These are phyloP conservation scores for Crocodylus rhombifer DNA, from an alignment of 2,797 vertebrate genomes.

Conservation along the genomic window DNA sequence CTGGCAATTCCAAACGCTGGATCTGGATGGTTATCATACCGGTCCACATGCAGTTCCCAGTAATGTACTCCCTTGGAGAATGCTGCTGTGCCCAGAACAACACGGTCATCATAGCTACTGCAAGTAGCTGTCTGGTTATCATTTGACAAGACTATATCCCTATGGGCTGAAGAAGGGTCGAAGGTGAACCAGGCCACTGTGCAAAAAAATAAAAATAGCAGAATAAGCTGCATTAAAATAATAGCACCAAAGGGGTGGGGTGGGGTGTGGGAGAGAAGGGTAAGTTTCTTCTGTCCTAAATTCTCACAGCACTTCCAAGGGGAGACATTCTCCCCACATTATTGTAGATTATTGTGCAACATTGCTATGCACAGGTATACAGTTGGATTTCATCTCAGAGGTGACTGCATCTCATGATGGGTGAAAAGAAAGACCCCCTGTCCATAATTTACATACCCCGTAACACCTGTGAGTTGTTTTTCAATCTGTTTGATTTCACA, in stretches of 20 bases:
- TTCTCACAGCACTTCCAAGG: neutral
- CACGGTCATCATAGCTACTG: constrained; percentile 97
- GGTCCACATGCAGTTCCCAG: constrained; percentile 95
- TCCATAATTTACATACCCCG: neutral
- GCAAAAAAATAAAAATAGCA: neutral
- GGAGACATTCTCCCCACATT: neutral
- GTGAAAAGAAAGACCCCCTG: neutral
- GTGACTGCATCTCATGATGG: neutral
- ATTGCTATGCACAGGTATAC: neutral
- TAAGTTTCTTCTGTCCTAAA: neutral
- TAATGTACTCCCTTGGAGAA: constrained; percentile 97
- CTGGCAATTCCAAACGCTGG: constrained; percentile 96
- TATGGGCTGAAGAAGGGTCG: constrained; percentile 93
- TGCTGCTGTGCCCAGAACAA: constrained; percentile 94
- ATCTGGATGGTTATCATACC: constrained; percentile 98
- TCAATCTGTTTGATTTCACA: neutral
- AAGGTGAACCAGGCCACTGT: constrained; percentile 99
- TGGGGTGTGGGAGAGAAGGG: neutral
- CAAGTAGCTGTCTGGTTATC: constrained; percentile 96
- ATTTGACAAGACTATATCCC: constrained; percentile 94
- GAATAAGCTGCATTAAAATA: neutral
- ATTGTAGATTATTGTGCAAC: neutral
- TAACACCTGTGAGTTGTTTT: neutral
- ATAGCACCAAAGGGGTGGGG: too few species aligned
- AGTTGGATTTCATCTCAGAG: neutral